phyloP scores from a whole-genome alignment of 2,113 vertebrate species.

The Tursiops truncatus region DNA sequence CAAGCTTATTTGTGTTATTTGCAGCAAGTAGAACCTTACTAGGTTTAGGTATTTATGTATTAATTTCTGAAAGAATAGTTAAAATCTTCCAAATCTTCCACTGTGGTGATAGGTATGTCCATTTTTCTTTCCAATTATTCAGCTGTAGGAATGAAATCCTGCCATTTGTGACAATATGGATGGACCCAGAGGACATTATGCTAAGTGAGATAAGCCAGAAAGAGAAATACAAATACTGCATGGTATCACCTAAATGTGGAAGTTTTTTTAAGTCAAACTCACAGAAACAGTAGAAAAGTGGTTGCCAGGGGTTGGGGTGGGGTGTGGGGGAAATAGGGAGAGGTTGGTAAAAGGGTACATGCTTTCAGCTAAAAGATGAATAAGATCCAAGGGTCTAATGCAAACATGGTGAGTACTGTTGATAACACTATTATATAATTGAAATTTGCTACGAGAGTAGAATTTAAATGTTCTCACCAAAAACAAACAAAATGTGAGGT shows the following conservation, averaged over 20 bases:
- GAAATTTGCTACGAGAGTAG: not conserved
- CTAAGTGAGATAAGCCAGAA: not conserved
- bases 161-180: not conserved
- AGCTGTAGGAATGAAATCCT: not conserved
- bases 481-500: not conserved
- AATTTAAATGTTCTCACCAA: not conserved
- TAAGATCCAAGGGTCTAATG: not conserved
- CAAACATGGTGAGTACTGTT: not conserved
- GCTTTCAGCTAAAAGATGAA: not conserved
- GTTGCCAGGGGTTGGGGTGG: not conserved
- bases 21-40: not conserved
- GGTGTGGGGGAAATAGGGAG: not conserved
- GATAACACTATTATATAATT: not conserved
- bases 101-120: not conserved
- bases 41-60: conserved; percentile 13
- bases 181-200: not conserved
- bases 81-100: conserved; percentile 2
- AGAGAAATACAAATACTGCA: not conserved
- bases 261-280: not conserved
- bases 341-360: not conserved
- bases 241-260: not conserved
- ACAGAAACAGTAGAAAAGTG: not conserved
- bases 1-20: not conserved
- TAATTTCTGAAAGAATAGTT: not conserved
- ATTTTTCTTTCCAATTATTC: conserved; percentile 9